These are phyloP conservation scores for Luperina testacea DNA, from an alignment of 2,888 invertebrate species.

Conservation along the genomic window DNA sequence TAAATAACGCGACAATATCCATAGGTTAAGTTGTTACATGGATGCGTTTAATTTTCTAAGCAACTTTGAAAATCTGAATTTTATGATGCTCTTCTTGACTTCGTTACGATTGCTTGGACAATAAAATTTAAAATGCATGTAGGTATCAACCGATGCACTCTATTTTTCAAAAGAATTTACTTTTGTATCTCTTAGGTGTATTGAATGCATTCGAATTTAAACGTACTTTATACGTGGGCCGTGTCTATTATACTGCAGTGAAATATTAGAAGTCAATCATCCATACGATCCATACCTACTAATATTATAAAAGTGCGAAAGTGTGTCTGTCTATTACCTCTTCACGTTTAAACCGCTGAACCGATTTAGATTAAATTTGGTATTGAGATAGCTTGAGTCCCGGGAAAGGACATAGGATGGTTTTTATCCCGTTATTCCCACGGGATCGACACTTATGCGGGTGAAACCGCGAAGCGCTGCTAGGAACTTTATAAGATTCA, in stretches of 20 bases:
- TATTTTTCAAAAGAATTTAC: conserved; percentile 63
- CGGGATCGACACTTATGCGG: no score
- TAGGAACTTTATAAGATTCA: not conserved
- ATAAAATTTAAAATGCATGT: conserved; percentile 54
- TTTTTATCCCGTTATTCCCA: no score
- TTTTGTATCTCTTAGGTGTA: conserved; percentile 54
- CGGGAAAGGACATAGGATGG: no score
- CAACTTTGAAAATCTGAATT: conserved; percentile 60
- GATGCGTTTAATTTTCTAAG: conserved; percentile 64
- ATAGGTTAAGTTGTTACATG: conserved; percentile 82
- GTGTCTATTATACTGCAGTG: not conserved
- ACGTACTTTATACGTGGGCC: conserved; percentile 7
- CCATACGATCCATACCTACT: no score
- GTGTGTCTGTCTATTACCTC: no score
- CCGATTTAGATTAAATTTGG: no score
- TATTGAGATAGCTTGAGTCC: no score
- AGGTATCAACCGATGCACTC: conserved; percentile 44
- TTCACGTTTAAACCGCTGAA: no score
- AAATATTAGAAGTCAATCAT: not conserved
- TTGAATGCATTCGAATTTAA: conserved; percentile 58
- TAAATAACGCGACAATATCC: conserved; percentile 88
- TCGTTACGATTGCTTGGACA: conserved; percentile 57
- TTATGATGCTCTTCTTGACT: conserved; percentile 36
- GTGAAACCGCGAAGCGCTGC: no score
- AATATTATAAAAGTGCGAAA: no score